Percentiles rank a stretch among this genome's conserved stretches.
Evolutionary conservation across 2,888 invertebrate genomes (phyloP).

Genomic region (Polymixis lichenea): DNA sequence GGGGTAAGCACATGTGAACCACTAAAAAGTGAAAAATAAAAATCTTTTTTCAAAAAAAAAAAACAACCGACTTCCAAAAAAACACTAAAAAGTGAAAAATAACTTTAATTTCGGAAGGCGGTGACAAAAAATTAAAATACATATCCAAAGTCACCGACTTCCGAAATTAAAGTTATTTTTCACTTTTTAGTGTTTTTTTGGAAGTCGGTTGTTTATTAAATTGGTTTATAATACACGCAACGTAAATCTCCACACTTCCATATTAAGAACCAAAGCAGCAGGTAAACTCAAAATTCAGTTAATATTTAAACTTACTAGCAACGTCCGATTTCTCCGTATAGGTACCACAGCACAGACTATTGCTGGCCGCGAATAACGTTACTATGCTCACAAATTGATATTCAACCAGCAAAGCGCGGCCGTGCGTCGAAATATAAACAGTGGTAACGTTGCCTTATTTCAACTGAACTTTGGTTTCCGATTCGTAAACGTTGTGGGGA

Average conservation of each 20-base stretch:
- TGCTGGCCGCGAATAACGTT: slow-evolving; percentile 57
- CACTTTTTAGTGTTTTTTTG: no score
- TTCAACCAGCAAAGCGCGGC: slow-evolving; percentile 74
- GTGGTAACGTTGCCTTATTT: slow-evolving; percentile 71
- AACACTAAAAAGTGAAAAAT: no score
- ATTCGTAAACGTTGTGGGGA: slow-evolving; percentile 65
- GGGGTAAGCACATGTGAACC: no score
- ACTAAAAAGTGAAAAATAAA: no score
- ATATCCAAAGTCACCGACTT: no score
- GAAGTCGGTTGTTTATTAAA: no score
- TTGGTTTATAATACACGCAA: neutral
- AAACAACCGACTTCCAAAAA: no score
- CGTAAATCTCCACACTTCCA: neutral
- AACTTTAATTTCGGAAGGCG: no score
- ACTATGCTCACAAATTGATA: slow-evolving; percentile 78
- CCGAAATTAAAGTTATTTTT: no score
- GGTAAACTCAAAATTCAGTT: neutral
- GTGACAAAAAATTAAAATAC: no score
- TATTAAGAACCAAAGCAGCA: neutral
- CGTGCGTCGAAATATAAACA: slow-evolving; percentile 79
- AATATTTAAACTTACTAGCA: slow-evolving; percentile 27
- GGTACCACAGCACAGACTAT: slow-evolving; percentile 42
- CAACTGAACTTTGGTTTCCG: slow-evolving; percentile 72
- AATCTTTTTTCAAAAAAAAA: no score
- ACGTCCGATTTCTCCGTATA: slow-evolving; percentile 2